Evolutionary conservation across 1,140 invertebrate species (phyloP), one percentile per base, ranked within the genome.

Genomic region (Heliconius nattereri): DNA sequence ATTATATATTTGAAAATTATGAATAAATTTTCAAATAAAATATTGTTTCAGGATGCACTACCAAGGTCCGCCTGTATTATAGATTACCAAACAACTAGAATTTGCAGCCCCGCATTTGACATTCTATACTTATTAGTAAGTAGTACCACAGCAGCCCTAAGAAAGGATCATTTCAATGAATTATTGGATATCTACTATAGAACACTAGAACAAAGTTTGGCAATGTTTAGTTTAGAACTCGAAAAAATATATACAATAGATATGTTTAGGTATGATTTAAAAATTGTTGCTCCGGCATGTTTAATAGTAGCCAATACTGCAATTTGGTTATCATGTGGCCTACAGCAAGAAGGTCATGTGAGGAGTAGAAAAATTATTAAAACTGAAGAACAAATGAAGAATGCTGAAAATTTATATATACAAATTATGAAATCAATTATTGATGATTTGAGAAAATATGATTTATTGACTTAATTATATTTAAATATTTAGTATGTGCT

Each of bases 311-410:
- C 89, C 1, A 94, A 94, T 78, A 92, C 92, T 66, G 91, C 91
- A 19, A 73, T 92, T 37, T 94, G 92, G 92, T 78, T 94, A 8
- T 86, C 85, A 19, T 88, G 82, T 82, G 92, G 92, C 5, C 80
- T 92, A 29, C 91, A 93, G 83, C 79, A 91, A 80, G 91, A 92
- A 78, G 92, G 92, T 13, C 90, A 94, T 89, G 91, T 94, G 3
- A 87, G 85, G 72, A 94, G 92, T 79, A 94, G 90, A 76, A 78
- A 81, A 29, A 52, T 87, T 45, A 88, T 84, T 70, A 79, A 52
- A 23, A 91, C 87, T 32, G 71, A 81, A 45, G 82, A 85, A 66
- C 90, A 92, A n/a, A 89, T 83, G 78, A 49, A 79, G 37, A 60
- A 76, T 35, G 91, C 91, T 60, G 78, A 85, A 9, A 72, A 82